Evolutionary conservation across 2,113 vertebrate species (phyloP).

Genomic region (Helogale parvula): DNA sequence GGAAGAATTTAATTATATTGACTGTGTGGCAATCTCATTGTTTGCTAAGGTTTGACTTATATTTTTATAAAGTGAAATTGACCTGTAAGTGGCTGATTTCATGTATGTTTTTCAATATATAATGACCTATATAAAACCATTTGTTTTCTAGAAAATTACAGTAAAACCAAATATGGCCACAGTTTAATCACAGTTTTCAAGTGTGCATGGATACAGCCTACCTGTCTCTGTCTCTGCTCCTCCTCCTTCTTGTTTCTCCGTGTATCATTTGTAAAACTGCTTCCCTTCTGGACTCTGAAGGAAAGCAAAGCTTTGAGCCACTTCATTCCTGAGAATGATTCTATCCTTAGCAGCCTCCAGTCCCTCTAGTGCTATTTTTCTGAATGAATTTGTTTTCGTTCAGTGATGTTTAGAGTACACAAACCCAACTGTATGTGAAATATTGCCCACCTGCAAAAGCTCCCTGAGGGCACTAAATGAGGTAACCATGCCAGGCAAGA

Average conservation of each 20-base stretch:
- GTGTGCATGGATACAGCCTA: background rate
- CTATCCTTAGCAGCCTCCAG: background rate
- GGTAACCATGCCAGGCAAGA: background rate
- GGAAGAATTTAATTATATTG: background rate
- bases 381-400: conserved; percentile 70
- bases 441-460: conserved; percentile 20
- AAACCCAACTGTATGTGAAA: conserved; percentile 57
- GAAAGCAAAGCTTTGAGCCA: background rate
- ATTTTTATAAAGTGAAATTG: background rate
- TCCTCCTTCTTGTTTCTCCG: background rate
- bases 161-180: background rate
- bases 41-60: background rate
- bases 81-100: background rate
- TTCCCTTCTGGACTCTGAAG: background rate
- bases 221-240: background rate
- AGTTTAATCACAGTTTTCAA: background rate
- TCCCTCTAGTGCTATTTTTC: conserved; percentile 42
- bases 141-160: background rate
- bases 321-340: conserved; percentile 40
- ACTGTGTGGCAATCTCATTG: background rate
- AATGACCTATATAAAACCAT: background rate
- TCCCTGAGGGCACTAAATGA: conserved; percentile 45
- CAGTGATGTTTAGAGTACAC: conserved; percentile 34
- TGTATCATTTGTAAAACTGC: background rate
- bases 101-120: background rate